phyloP scores from a whole-genome alignment of 2,113 vertebrate genomes.

The Oxygymnocypris stewartii region DNA sequence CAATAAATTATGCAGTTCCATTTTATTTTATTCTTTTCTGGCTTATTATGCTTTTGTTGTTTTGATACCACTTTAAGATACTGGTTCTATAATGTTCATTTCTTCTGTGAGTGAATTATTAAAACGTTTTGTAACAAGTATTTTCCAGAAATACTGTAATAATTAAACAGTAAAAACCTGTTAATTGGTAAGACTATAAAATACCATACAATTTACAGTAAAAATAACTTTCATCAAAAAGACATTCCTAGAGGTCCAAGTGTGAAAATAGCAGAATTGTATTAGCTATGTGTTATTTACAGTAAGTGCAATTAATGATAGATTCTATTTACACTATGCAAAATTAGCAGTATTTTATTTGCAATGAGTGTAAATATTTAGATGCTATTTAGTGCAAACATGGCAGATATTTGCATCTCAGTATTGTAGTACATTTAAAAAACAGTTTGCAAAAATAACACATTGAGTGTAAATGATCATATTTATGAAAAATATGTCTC shows the following conservation, averaged over 20 bases:
- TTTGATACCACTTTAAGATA: background rate
- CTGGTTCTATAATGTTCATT: background rate
- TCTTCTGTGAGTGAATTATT: background rate
- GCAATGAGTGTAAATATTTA: too few relatives aligned
- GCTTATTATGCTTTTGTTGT: background rate
- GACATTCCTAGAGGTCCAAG: background rate
- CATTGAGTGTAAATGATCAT: too few relatives aligned
- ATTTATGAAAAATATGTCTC: too few relatives aligned
- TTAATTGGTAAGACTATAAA: background rate
- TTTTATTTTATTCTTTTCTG: background rate
- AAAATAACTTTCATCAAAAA: background rate
- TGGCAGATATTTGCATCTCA: too few relatives aligned
- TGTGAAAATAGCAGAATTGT: too few relatives aligned
- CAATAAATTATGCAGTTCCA: background rate
- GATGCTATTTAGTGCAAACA: too few relatives aligned
- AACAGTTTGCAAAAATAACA: too few relatives aligned
- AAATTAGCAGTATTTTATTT: too few relatives aligned
- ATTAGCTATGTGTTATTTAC: too few relatives aligned
- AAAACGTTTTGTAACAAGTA: background rate
- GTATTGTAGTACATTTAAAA: too few relatives aligned
- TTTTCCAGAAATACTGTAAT: background rate
- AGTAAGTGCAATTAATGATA: too few relatives aligned
- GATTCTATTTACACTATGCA: too few relatives aligned
- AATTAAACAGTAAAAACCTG: background rate
- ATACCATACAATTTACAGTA: background rate